Conservation (phyloP, 2,113 vertebrate species). For the Tauraco erythrolophus region DNA sequence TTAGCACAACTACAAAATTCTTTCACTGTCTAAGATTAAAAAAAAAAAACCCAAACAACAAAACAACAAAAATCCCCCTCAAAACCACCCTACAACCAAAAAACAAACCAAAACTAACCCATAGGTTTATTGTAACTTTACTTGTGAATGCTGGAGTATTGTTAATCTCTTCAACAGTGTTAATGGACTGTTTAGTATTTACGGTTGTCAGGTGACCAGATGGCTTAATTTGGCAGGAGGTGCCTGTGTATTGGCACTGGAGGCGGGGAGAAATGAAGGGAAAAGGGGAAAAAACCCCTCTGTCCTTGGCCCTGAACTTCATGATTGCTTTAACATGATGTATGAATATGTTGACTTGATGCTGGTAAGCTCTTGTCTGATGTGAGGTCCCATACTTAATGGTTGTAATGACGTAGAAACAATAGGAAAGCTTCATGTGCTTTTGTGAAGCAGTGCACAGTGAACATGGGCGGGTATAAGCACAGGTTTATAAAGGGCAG, state of each 20-base stretch:
- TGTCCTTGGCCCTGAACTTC: neutral
- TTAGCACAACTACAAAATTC: neutral
- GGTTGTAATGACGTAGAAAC: neutral
- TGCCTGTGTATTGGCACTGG: neutral
- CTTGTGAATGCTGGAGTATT: neutral
- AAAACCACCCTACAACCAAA: too few relatives aligned
- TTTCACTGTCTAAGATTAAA: neutral
- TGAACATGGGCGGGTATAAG: accelerated
- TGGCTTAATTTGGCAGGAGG: neutral
- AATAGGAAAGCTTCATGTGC: neutral
- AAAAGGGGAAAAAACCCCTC: neutral
- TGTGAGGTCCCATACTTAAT: neutral
- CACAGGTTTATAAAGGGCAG: neutral
- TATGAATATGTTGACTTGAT: neutral
- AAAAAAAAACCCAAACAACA: too few relatives aligned
- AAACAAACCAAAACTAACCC: neutral
- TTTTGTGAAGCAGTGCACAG: neutral
- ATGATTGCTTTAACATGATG: neutral
- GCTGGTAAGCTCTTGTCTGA: neutral
- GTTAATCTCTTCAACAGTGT: neutral
- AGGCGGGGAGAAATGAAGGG: neutral
- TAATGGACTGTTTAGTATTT: neutral
- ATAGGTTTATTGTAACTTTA: neutral
- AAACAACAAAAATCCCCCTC: too few relatives aligned
- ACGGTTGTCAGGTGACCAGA: neutral